A percentile compares a stretch with the other conserved stretches of the same genome.
Conservation (phyloP, 2,888 invertebrate genomes). For the Carpatolechia fugitivella region DNA sequence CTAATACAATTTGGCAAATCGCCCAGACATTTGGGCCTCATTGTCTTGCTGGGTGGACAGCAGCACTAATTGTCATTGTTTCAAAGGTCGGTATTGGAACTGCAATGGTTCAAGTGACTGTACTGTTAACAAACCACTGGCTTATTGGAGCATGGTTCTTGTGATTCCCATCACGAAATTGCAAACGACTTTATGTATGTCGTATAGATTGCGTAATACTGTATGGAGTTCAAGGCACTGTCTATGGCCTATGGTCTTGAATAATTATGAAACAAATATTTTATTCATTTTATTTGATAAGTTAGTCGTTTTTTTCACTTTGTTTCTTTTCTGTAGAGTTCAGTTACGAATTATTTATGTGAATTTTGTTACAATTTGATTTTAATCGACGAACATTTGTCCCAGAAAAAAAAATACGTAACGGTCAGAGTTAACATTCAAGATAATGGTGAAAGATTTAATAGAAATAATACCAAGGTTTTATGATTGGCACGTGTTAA, state of each 20-base stretch:
- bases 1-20: neutral
- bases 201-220: neutral
- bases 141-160: constrained; percentile 68
- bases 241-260: too few relatives aligned
- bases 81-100: constrained; percentile 65
- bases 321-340: too few relatives aligned
- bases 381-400: too few relatives aligned
- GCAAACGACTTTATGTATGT: neutral
- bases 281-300: too few relatives aligned
- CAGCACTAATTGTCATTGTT: constrained; percentile 62
- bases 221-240: neutral
- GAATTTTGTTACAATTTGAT: too few relatives aligned
- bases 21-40: constrained; percentile 4
- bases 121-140: constrained; percentile 60
- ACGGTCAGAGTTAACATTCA: too few relatives aligned
- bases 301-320: too few relatives aligned
- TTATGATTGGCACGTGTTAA: constrained; percentile 1
- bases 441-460: too few relatives aligned
- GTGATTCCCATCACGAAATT: neutral
- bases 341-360: too few relatives aligned
- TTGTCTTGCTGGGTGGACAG: constrained; percentile 23
- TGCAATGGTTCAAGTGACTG: constrained; percentile 20
- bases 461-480: neutral
- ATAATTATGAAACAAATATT: too few relatives aligned
- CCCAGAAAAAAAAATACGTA: too few relatives aligned